Base-by-base conservation (phyloP, 1,140 invertebrate species). In the Drosophila sturtevanti region DNA sequence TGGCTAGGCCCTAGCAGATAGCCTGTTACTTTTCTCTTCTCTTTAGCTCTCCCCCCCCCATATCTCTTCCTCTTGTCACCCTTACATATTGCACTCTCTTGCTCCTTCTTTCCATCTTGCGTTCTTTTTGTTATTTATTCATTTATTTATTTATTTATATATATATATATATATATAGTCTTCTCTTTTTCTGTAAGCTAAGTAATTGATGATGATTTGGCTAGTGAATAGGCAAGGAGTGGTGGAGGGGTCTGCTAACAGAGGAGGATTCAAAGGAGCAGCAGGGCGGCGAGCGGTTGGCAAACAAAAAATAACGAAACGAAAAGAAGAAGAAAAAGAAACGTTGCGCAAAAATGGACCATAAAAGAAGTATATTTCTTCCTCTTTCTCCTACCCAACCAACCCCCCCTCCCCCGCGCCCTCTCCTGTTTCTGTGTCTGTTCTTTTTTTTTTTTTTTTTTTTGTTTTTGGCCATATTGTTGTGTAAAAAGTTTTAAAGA, bases 1-100 rank as follows among this genome's bases (percentile, higher is more conserved):
- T 48, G 41, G 73, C 70, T 77, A 77, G 74, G 74, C 74, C 41
- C 73, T 48, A 77, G 72, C 61, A 77, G 74, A 77, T 77, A 77
- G 66, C 72, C 54, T 34, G 71, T 54, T 63, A 63, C 56, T 72
- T 60, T 41, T 72, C 24, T 27, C 37, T 22, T 16, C 41, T 18
- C 41, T 18, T 44, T 44, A 18, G 16, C 16, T n/a, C 37, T n/a
- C 37, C 37, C 38, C 14, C n/a, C 41, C 4, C 41, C 5, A 14
- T 16, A 7, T 6, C 14, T 7, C 9, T 14, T 16, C 6, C 6
- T 18, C 7, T 14, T 18, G 3, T 1, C 41, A 1, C 31, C 6
- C 31, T 34, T 6, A 9, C 41, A 12, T 21, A 16, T 11, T 18
- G 2, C 16, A 21, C 16, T 48, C 41, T 48, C 41, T 48, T 7